Evolutionary conservation across 2,888 invertebrate species (phyloP), one percentile per base, ranked within the genome.

Genomic region (Cephus sareptanus): DNA sequence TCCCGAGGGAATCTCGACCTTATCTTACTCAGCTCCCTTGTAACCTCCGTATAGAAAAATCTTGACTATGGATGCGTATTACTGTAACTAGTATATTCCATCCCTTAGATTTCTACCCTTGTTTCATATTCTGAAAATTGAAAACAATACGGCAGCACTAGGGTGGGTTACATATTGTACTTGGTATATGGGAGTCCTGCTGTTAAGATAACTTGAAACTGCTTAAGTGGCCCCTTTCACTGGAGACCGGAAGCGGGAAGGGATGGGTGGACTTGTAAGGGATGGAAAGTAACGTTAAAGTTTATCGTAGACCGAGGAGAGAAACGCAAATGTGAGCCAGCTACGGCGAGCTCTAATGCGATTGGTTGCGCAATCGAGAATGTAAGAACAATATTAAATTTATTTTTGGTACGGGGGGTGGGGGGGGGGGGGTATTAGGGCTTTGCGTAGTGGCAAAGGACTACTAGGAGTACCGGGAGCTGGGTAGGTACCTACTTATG

Each of bases 1-100:
- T 74, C 74, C 90, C 89, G 89, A 75, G 74, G 89, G 89, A 90
- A 89, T 86, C 86, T 86, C 83, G 87, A 89, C 87, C 89, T 89
- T 87, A 88, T 89, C 89, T 90, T 71, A 33, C 71, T 34, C 71
- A 34, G 56, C 56, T 34, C 85, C 88, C 89, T 87, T 87, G 71
- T 71, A 71, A 71, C 34, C n/a, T 30, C 11, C 71, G 34, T 71
- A 23, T 56, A 56, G 56, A 56, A 23, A 56, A 56, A 23, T 56
- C 56, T 6, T 56, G 56, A 56, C 56, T 56, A 23, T 56, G 23
- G 23, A 4, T 40, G 15, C 68, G 75, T 77, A 76, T 75, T 35
- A 69, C 69, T 73, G 69, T 73, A 76, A 34, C 70, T 79, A 76
- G 75, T 76, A 81, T 75, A 82, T 56, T 56, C 23, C 23, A 56